These are phyloP conservation scores for Anolis carolinensis DNA, from an alignment of 2,113 vertebrate species.

Conservation along the genomic window DNA sequence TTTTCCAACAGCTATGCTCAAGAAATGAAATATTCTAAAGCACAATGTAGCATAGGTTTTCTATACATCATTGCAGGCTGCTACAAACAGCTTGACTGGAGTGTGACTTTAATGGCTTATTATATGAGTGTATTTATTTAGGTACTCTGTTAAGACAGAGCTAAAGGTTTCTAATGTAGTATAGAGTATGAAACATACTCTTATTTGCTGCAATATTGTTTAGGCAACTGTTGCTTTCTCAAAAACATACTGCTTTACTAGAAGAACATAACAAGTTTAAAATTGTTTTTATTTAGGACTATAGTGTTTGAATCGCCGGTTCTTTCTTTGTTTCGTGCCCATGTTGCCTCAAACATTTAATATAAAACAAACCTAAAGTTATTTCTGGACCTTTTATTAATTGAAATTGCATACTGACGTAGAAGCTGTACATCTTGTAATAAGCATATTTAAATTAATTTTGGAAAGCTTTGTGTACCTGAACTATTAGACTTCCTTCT, in stretches of 20 bases:
- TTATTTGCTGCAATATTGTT: background rate
- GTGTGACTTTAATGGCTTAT: background rate
- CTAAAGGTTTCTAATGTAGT: background rate
- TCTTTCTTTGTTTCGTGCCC: background rate
- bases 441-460: background rate
- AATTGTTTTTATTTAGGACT: background rate
- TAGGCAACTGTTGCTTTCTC: background rate
- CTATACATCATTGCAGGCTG: background rate
- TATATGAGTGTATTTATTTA: background rate
- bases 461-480: background rate
- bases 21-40: constrained; percentile 12
- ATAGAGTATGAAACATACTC: background rate
- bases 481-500: background rate
- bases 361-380: background rate
- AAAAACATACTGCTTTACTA: background rate
- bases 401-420: background rate
- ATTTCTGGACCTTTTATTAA: background rate
- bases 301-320: background rate
- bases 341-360: background rate
- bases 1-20: background rate
- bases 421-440: background rate
- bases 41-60: background rate
- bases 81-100: background rate
- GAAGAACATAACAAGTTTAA: background rate
- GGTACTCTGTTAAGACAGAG: background rate